Conservation (phyloP, 2,797 vertebrate species). For the Scarus forsteni region DNA sequence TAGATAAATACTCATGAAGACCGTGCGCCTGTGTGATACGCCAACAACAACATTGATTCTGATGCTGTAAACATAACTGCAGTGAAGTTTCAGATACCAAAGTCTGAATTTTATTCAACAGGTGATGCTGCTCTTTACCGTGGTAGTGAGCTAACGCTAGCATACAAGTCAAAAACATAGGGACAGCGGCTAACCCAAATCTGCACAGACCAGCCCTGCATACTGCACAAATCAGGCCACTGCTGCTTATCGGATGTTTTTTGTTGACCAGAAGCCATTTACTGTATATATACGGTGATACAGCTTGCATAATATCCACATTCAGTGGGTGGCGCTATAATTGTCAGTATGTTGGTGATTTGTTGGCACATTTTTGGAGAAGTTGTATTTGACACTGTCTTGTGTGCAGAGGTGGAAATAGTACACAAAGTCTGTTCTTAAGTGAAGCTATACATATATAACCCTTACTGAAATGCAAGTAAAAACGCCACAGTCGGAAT, state of each 20-base stretch:
- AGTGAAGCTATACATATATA: no score
- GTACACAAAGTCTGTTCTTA: no score
- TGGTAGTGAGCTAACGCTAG: slow-evolving; percentile 28
- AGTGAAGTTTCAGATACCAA: not conserved
- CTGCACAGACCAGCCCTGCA: not conserved
- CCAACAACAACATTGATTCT: not conserved
- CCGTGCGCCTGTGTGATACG: not conserved
- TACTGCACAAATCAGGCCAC: not conserved
- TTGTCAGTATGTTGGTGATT: no score
- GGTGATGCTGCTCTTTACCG: not conserved
- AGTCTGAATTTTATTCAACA: no score
- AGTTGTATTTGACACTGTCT: no score
- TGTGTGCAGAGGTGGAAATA: no score
- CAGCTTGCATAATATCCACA: no score
- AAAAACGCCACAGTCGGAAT: no score
- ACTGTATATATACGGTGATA: rapidly evolving
- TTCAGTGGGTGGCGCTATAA: no score
- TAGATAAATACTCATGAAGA: not conserved
- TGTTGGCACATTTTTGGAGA: no score
- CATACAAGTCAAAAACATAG: not conserved
- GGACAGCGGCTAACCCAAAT: not conserved
- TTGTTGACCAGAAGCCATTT: not conserved
- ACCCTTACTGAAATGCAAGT: no score
- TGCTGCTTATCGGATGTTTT: rapidly evolving
- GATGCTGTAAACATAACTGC: no score